Evolutionary conservation across 2,888 invertebrate genomes (phyloP).

Genomic region (Apamea epomidion): DNA sequence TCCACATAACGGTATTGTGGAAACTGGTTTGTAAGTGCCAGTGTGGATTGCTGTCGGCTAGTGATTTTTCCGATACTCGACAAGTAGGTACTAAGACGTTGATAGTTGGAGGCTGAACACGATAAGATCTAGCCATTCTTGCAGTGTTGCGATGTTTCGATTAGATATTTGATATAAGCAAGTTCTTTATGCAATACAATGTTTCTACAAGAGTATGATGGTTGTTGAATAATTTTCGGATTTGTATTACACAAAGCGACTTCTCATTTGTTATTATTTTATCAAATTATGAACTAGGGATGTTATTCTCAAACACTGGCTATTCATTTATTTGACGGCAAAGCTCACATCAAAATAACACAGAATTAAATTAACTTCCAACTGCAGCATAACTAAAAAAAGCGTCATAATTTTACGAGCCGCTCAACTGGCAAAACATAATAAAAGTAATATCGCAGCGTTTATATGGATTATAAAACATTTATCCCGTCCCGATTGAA

Average conservation of each 20-base stretch:
- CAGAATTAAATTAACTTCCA: background rate
- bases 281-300: background rate
- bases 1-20: slow-evolving; percentile 83
- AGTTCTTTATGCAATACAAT: slow-evolving; percentile 34
- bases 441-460: slow-evolving; percentile 66
- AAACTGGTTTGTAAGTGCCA: slow-evolving; percentile 83
- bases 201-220: slow-evolving; percentile 11
- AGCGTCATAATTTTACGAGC: slow-evolving; percentile 22
- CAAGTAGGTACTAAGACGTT: slow-evolving; percentile 57
- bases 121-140: slow-evolving; percentile 60
- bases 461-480: slow-evolving; percentile 73
- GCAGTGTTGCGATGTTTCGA: slow-evolving; percentile 31
- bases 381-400: slow-evolving; percentile 1
- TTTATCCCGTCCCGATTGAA: slow-evolving; percentile 73
- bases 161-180: slow-evolving; percentile 51
- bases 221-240: slow-evolving; percentile 35
- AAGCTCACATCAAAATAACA: background rate
- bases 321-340: background rate
- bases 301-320: background rate
- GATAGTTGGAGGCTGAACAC: slow-evolving; percentile 38
- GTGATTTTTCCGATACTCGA: slow-evolving; percentile 80
- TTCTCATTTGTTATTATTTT: background rate
- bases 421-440: slow-evolving; percentile 18
- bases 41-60: slow-evolving; percentile 69
- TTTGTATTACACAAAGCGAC: slow-evolving; percentile 15